phyloP scores from a whole-genome alignment of 2,797 vertebrate species.

The Microctenopoma lineatum region DNA sequence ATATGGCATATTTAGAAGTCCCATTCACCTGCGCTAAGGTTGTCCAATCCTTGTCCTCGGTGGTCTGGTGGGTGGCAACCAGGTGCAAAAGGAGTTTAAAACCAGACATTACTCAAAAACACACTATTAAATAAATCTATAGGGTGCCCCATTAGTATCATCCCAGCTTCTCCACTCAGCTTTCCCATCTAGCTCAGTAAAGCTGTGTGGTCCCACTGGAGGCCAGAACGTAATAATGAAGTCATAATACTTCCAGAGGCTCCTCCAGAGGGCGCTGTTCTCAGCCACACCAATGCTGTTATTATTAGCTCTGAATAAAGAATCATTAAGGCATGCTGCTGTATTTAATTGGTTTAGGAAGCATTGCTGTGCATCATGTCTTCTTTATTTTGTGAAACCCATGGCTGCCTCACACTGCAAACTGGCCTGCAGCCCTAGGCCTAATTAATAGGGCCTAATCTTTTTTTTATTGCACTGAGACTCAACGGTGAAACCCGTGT shows the following conservation, averaged over 20 bases:
- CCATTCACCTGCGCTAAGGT: too few species aligned
- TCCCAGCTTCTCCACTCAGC: not conserved
- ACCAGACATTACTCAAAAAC: not conserved
- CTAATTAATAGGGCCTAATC: slow-evolving; percentile 60
- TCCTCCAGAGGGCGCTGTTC: slow-evolving; percentile 39
- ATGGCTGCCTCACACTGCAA: slow-evolving; percentile 45
- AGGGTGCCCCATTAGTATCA: too few species aligned
- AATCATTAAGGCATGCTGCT: slow-evolving; percentile 72
- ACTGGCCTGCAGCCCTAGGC: slow-evolving; percentile 62
- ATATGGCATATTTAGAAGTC: too few species aligned
- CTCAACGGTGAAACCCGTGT: slow-evolving; percentile 48
- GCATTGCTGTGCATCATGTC: slow-evolving; percentile 70
- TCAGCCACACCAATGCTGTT: slow-evolving; percentile 26
- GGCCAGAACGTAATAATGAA: not conserved
- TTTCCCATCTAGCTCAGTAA: not conserved
- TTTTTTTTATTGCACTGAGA: slow-evolving; percentile 7
- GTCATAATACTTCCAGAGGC: slow-evolving; percentile 36
- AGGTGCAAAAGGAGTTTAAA: not conserved
- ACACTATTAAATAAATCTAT: too few species aligned
- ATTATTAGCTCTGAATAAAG: slow-evolving; percentile 45
- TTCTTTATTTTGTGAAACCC: slow-evolving; percentile 74
- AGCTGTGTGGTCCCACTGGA: slow-evolving; percentile 17
- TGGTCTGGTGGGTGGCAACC: not conserved
- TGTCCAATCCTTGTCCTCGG: too few species aligned
- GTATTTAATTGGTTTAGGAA: slow-evolving; percentile 73